phyloP scores from a whole-genome alignment of 2,113 vertebrate species.

The Hipposideros armiger region DNA sequence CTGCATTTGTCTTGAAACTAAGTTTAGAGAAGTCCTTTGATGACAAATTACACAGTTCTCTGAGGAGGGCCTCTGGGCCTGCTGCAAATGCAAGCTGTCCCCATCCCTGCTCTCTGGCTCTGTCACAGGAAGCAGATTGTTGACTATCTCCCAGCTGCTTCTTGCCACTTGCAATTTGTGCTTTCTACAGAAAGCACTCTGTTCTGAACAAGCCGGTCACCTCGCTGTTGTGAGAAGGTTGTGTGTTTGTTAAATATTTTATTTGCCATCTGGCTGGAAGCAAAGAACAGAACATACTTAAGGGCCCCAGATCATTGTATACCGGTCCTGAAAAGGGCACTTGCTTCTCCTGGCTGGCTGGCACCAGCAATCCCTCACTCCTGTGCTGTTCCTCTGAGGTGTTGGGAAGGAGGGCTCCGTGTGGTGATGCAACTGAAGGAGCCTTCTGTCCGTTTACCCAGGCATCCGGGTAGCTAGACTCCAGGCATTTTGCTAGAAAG shows the following conservation, averaged over 20 bases:
- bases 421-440: neutral
- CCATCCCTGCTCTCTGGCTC: constrained; percentile 28
- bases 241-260: constrained; percentile 73
- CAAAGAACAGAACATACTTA: constrained; percentile 39
- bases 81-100: constrained; percentile 68
- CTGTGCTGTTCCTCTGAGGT: neutral
- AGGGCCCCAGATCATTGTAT: neutral
- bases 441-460: neutral
- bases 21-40: constrained; percentile 66
- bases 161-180: constrained; percentile 71
- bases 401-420: neutral
- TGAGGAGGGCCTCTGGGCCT: neutral
- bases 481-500: neutral
- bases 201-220: constrained; percentile 66
- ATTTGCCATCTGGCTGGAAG: constrained; percentile 75
- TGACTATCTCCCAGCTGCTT: constrained; percentile 57
- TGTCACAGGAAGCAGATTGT: constrained; percentile 70
- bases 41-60: constrained; percentile 43
- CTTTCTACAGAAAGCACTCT: constrained; percentile 57
- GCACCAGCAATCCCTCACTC: neutral
- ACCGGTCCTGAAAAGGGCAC: constrained; percentile 45
- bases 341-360: constrained; percentile 17
- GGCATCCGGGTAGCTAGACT: neutral
- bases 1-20: constrained; percentile 60
- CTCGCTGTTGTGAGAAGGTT: constrained; percentile 48